phyloP scores from a whole-genome alignment of 2,113 vertebrate genomes.

The Colinus virginianus region DNA sequence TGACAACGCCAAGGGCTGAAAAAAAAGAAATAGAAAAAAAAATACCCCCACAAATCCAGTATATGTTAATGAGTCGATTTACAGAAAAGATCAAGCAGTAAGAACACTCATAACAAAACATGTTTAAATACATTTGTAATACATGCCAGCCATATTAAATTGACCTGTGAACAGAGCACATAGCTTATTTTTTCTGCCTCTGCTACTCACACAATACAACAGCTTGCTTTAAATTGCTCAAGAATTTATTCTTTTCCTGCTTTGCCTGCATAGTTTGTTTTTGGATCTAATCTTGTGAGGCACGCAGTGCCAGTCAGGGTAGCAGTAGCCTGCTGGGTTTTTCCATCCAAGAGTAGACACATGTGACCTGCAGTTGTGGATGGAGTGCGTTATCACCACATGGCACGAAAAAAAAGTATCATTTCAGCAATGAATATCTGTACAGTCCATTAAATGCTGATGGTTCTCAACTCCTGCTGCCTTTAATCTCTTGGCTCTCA shows the following conservation, averaged over 20 bases:
- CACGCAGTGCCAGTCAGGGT: background rate
- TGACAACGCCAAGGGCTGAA: slow-evolving; percentile 25
- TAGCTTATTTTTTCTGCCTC: background rate
- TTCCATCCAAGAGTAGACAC: background rate
- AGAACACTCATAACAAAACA: slow-evolving; percentile 23
- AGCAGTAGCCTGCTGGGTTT: background rate
- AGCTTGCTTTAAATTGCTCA: background rate
- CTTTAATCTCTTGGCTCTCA: background rate
- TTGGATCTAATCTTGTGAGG: background rate
- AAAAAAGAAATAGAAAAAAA: slow-evolving; percentile 9
- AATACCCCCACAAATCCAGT: slow-evolving; percentile 40
- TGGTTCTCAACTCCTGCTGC: background rate
- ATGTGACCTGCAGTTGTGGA: background rate
- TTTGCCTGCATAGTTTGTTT: background rate
- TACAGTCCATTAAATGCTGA: background rate
- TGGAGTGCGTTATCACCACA: background rate
- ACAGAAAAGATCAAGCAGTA: slow-evolving; percentile 47
- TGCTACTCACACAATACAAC: background rate
- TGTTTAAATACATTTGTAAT: slow-evolving; percentile 41
- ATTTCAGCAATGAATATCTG: background rate
- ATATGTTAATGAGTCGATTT: slow-evolving; percentile 40
- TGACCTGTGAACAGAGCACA: slow-evolving; percentile 2
- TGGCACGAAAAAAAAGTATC: background rate
- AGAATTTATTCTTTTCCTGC: background rate
- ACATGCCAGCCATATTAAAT: background rate